phyloP scores from a whole-genome alignment of 1,140 invertebrate species.

The Drosophila rufa region DNA sequence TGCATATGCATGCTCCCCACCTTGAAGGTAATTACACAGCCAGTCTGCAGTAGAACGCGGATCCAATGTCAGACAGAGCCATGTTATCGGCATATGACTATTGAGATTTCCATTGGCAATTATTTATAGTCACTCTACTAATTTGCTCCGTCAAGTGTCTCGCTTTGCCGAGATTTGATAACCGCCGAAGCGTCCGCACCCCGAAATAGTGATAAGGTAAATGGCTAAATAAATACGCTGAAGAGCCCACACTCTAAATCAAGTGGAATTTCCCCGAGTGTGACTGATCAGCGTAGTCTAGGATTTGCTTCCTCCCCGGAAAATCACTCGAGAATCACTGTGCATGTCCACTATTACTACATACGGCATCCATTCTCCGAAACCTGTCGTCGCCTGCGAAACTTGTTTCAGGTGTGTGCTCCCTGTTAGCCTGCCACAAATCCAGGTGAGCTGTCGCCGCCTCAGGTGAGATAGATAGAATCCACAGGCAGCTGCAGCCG shows the following conservation, averaged over 20 bases:
- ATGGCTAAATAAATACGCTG: conserved; percentile 30
- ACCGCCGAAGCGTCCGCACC: neutral
- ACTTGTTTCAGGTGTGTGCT: conserved; percentile 35
- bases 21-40: conserved; percentile 15
- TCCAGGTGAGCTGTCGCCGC: conserved; percentile 24
- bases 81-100: conserved; percentile 21
- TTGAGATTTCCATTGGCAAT: conserved; percentile 33
- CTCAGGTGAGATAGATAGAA: neutral
- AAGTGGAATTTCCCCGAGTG: conserved; percentile 53
- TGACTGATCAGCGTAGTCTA: conserved; percentile 12
- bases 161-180: conserved; percentile 39
- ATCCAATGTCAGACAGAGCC: conserved; percentile 10
- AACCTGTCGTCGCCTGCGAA: conserved; percentile 47
- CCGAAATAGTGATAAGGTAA: conserved; percentile 28
- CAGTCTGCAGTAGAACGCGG: conserved; percentile 2
- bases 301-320: conserved; percentile 30
- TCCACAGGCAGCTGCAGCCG: conserved; percentile 4
- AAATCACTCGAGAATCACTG: conserved; percentile 39
- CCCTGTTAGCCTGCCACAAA: conserved; percentile 18
- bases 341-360: conserved; percentile 35
- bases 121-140: conserved; percentile 35
- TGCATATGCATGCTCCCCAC: neutral
- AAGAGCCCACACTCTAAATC: conserved; percentile 28
- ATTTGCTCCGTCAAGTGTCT: conserved; percentile 23
- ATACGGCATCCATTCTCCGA: conserved; percentile 14